phyloP scores from a whole-genome alignment of 2,113 vertebrate genomes.

The Halichoerus grypus region DNA sequence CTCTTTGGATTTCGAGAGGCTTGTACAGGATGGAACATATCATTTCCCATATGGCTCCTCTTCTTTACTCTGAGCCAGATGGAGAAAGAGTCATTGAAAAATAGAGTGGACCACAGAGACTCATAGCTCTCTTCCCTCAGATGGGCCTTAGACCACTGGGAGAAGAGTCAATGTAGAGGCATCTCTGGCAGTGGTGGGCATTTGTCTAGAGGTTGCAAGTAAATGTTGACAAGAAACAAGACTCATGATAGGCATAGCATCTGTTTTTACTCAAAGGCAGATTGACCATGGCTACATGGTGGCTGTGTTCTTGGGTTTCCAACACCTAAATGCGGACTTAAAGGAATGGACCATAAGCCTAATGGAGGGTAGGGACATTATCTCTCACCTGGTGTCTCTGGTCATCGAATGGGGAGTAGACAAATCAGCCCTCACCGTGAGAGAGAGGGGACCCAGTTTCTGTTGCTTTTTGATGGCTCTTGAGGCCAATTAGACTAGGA shows the following conservation, averaged over 20 bases:
- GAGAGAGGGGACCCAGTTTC: neutral
- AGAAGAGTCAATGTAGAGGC: neutral
- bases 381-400: neutral
- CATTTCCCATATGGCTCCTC: neutral
- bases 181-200: neutral
- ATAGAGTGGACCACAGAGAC: neutral
- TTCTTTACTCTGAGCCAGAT: neutral
- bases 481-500: neutral
- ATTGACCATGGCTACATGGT: neutral
- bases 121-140: neutral
- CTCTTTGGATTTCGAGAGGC: neutral
- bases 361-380: neutral
- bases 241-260: neutral
- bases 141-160: neutral
- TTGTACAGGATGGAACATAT: neutral
- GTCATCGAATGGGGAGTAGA: neutral
- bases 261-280: neutral
- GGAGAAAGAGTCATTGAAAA: neutral
- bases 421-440: neutral
- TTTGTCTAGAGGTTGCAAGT: neutral
- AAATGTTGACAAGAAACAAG: constrained; percentile 32
- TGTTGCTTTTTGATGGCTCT: constrained; percentile 1
- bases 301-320: constrained; percentile 3
- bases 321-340: neutral
- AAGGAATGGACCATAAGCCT: neutral